Evolutionary conservation across 2,797 vertebrate genomes (phyloP).

Genomic region (Cyprinella venusta): DNA sequence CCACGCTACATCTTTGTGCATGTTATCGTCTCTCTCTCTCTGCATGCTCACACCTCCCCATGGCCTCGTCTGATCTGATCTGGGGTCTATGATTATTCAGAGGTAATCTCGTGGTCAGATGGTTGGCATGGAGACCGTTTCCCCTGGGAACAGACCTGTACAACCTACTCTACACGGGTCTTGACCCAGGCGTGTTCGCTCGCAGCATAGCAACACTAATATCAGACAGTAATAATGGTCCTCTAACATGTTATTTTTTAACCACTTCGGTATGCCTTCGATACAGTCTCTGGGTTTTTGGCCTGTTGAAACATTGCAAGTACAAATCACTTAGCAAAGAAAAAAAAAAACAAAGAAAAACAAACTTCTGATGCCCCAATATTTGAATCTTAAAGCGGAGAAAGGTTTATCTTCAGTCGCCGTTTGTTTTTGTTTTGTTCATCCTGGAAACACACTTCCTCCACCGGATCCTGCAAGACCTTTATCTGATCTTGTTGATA

Average conservation of each 20-base stretch:
- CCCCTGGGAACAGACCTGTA: constrained; percentile 33
- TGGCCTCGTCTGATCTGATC: constrained; percentile 60
- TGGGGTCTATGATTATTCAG: constrained; percentile 49
- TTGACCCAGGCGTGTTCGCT: constrained; percentile 7
- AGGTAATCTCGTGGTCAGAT: constrained; percentile 70
- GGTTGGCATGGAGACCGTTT: constrained; percentile 38
- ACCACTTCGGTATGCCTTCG: not conserved
- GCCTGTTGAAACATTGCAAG: not conserved
- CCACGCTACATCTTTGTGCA: not conserved
- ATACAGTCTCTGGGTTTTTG: not conserved
- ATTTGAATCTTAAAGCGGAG: constrained; percentile 11
- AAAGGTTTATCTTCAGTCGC: constrained; percentile 14
- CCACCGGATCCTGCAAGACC: constrained; percentile 46
- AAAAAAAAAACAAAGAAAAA: not conserved
- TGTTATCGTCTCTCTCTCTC: not conserved
- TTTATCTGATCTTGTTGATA: constrained; percentile 55
- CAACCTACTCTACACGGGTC: not conserved
- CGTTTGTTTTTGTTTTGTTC: constrained; percentile 49
- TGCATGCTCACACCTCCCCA: not conserved
- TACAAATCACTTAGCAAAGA: not conserved
- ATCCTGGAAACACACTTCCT: constrained; percentile 58
- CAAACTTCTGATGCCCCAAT: not conserved
- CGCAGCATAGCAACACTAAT: constrained; percentile 48
- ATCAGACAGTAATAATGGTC: constrained; percentile 1
- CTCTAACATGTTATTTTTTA: constrained; percentile 5